A percentile compares a stretch with the other conserved stretches of the same genome.
These are phyloP conservation scores for Sprattus sprattus DNA, from an alignment of 2,113 vertebrate species.

Conservation along the genomic window DNA sequence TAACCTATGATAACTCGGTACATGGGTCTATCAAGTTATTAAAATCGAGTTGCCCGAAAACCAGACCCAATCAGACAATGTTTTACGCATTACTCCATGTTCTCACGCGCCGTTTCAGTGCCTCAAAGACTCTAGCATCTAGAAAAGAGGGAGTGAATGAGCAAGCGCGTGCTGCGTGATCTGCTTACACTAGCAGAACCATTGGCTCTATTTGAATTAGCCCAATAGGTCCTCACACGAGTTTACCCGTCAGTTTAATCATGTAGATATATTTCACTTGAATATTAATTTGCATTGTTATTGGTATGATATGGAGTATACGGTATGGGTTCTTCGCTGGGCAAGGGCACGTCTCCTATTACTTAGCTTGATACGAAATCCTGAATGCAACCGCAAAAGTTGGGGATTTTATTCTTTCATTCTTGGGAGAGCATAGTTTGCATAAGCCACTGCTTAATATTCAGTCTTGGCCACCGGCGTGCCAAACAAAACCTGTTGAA, in stretches of 20 bases:
- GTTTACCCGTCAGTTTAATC: not conserved
- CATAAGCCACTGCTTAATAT: not conserved
- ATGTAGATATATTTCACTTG: not conserved
- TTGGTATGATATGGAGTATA: not conserved
- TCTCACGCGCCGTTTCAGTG: conserved; percentile 51
- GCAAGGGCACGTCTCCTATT: not conserved
- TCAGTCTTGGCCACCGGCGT: not conserved
- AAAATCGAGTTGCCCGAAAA: not conserved
- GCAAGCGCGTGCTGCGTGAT: not conserved
- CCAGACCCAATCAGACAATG: conserved; percentile 32
- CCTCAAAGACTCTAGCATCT: conserved; percentile 59
- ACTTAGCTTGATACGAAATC: not conserved
- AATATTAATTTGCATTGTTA: not conserved
- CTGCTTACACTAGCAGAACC: not conserved
- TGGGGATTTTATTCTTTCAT: not conserved
- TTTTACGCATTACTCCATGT: conserved; percentile 59
- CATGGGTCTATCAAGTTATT: not conserved
- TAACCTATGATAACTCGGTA: not conserved
- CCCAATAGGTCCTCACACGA: not conserved
- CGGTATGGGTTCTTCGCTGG: not conserved
- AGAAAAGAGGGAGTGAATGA: conserved; percentile 47
- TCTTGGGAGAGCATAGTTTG: not conserved
- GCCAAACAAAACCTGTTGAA: not conserved
- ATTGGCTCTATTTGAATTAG: not conserved
- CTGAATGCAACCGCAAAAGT: not conserved